These are phyloP conservation scores for Crepidodera aurea DNA, from an alignment of 2,888 invertebrate species.

Conservation along the genomic window DNA sequence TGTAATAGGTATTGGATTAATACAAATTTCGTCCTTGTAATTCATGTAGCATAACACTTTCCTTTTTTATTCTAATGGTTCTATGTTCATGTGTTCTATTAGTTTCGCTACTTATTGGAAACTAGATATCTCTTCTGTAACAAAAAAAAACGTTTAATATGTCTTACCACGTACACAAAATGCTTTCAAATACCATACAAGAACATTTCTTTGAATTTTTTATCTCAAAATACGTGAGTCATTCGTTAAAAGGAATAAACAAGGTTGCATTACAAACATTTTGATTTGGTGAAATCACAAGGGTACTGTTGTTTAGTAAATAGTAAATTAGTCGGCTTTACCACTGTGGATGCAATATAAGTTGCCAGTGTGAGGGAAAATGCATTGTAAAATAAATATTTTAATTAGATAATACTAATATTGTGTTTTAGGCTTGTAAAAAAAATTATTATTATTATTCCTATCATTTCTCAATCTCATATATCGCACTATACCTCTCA, in stretches of 20 bases:
- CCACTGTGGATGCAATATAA: too few species aligned
- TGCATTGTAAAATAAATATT: too few species aligned
- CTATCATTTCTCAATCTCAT: too few species aligned
- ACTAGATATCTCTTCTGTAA: conserved; percentile 4
- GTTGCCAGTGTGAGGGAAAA: too few species aligned
- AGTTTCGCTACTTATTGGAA: conserved; percentile 7
- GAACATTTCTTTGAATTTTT: conserved; percentile 9
- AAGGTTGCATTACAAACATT: conserved; percentile 7
- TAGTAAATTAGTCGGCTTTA: too few species aligned
- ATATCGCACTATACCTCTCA: too few species aligned
- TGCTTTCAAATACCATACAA: neutral
- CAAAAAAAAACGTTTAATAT: neutral
- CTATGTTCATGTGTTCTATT: neutral
- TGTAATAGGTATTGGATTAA: conserved; percentile 14
- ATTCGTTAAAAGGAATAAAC: conserved; percentile 3
- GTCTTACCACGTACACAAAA: neutral
- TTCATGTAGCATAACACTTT: conserved; percentile 31
- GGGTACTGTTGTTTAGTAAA: too few species aligned
- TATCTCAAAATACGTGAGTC: conserved; percentile 11
- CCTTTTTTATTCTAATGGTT: conserved; percentile 29
- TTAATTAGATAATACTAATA: too few species aligned
- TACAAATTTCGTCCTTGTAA: conserved; percentile 33
- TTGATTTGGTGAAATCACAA: conserved; percentile 12
- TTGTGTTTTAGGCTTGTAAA: too few species aligned
- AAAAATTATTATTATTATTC: too few species aligned